Evolutionary conservation across 2,113 vertebrate species (phyloP), one percentile per base, ranked within the genome.

Genomic region (Chloropsis cyanopogon): DNA sequence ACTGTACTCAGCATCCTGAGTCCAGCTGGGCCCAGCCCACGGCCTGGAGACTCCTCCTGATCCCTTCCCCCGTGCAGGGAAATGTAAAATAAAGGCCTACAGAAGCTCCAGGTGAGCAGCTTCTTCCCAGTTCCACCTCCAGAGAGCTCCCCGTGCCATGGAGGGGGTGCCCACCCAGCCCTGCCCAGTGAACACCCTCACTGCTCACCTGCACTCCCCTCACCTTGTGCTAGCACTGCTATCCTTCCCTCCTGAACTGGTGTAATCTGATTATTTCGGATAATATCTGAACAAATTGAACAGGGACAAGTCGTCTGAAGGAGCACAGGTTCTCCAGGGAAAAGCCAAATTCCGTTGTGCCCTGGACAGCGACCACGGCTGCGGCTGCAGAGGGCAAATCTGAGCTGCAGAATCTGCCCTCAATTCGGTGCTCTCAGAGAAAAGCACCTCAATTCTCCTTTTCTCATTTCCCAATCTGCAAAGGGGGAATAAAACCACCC

Each of bases 61-160:
- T 9, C 49, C 70, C 65, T 12, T 26, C 31, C 73, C 71, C 42
- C 33, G 0, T 0, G 31, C 31, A 2, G 0, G 6, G 72, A 35
- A 41, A n/a, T 21, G 24, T 9, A 7, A 63, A 86, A 35, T 6
- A 31, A 72, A 76, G 29, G n/a, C 26, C 26, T 7, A 1, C 12
- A 41, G 44, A 14, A 80, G 37, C 7, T 25, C 15, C 37, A 10
- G 22, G 14, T 9, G 25, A 79, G 33, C 6, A 85, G 15, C 6
- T 9, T 7, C 2, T 1, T 6, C 1, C 7, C 24, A 12, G n/a
- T 6, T 10, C 23, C 31, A 20, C 0, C 21, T 3, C 4, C 47
- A 20, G 57, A 20, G 57, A 4, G 22, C n/a, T 42, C 11, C 60
- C 31, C 3, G 13, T 3, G 31, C 70, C 47, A 1, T 1, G 12